These are phyloP conservation scores for Germaria angustata DNA, from an alignment of 2,888 invertebrate species.

Conservation along the genomic window DNA sequence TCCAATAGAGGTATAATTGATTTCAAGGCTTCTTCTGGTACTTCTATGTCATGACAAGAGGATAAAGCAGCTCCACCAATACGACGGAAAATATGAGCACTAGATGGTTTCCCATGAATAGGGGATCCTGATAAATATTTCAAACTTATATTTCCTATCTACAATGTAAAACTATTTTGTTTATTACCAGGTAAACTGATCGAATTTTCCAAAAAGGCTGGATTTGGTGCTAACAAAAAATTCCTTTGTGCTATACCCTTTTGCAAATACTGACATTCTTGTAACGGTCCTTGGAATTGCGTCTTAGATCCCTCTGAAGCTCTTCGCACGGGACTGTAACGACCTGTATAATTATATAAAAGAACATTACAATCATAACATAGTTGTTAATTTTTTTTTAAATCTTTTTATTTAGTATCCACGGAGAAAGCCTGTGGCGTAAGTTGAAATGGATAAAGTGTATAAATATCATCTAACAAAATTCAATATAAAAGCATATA, in stretches of 20 bases:
- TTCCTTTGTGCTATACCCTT: conserved; percentile 81
- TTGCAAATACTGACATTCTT: conserved; percentile 89
- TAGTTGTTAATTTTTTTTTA: background rate
- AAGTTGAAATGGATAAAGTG: background rate
- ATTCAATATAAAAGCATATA: conserved; percentile 47
- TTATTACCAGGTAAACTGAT: conserved; percentile 80
- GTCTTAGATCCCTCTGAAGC: conserved; percentile 87
- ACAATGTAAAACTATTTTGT: background rate
- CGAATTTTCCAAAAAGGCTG: conserved; percentile 80
- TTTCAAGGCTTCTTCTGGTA: conserved; percentile 81
- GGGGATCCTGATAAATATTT: conserved; percentile 82
- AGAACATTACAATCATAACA: background rate
- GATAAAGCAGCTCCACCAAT: conserved; percentile 51
- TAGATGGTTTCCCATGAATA: conserved; percentile 81
- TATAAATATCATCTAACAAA: background rate
- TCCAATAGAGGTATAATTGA: conserved; percentile 80
- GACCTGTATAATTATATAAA: conserved; percentile 73
- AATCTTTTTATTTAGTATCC: background rate
- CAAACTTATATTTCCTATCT: background rate
- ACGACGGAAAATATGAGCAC: conserved; percentile 73
- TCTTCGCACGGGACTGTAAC: conserved; percentile 94
- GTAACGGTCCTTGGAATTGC: conserved; percentile 85
- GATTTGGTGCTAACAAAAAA: conserved; percentile 79
- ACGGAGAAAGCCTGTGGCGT: background rate
- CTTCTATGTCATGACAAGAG: conserved; percentile 75